These are phyloP conservation scores for Thermophis baileyi DNA, from an alignment of 2,113 vertebrate species.

Conservation along the genomic window DNA sequence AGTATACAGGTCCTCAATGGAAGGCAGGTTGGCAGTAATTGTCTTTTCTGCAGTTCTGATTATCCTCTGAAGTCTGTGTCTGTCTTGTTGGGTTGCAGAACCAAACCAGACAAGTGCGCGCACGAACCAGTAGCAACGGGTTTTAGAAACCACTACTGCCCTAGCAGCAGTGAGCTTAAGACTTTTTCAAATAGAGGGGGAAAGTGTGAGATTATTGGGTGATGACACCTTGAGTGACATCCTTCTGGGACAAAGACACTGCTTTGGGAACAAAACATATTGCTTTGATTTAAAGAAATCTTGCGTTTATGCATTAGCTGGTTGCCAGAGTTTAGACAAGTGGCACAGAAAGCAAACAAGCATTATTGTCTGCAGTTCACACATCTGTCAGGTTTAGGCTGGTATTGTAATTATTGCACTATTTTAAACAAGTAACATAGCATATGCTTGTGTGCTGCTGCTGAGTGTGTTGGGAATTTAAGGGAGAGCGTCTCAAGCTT, in stretches of 20 bases:
- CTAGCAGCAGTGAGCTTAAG: neutral
- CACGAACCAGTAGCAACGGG: too few relatives aligned
- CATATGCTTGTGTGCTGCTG: neutral
- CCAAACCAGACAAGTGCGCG: too few relatives aligned
- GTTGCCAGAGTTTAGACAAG: neutral
- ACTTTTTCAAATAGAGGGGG: accelerated
- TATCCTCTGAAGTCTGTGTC: too few relatives aligned
- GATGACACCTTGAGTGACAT: accelerated
- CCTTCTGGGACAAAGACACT: accelerated
- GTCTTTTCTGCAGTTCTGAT: too few relatives aligned
- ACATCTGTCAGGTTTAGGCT: neutral
- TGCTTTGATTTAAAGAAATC: neutral
- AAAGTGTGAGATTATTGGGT: accelerated
- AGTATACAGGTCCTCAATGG: too few relatives aligned
- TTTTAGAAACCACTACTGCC: too few relatives aligned
- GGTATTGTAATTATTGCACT: neutral
- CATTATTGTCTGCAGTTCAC: neutral
- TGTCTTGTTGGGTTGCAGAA: too few relatives aligned
- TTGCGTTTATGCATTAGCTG: neutral
- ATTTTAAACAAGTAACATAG: neutral
- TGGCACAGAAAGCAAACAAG: neutral
- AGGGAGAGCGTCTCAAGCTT: neutral
- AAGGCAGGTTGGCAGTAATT: too few relatives aligned
- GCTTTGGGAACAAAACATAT: neutral
- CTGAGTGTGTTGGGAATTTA: neutral